A percentile compares a stretch with the other conserved stretches of the same genome.
These are phyloP conservation scores for Onychorhynchus coronatus DNA, from an alignment of 2,113 vertebrate species.

Conservation along the genomic window DNA sequence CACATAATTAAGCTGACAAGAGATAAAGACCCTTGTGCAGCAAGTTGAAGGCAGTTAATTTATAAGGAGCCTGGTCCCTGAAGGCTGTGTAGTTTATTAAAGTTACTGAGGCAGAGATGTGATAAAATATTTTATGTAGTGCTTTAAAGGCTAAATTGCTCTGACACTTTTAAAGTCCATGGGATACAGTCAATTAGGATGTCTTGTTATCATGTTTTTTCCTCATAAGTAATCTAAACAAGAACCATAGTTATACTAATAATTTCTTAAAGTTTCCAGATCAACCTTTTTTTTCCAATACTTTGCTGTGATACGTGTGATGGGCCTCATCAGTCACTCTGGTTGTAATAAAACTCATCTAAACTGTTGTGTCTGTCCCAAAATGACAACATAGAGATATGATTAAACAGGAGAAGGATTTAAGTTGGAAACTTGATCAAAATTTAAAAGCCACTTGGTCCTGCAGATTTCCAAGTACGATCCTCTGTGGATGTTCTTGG, in stretches of 20 bases:
- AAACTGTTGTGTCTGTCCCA: background rate
- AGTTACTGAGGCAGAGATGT: slow-evolving; percentile 83
- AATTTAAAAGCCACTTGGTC: background rate
- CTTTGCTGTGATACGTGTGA: background rate
- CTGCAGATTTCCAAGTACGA: background rate
- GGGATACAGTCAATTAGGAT: slow-evolving; percentile 82
- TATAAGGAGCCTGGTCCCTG: slow-evolving; percentile 84
- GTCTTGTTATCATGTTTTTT: slow-evolving; percentile 79
- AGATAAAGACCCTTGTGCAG: slow-evolving; percentile 89
- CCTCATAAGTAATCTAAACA: slow-evolving; percentile 56
- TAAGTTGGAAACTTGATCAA: background rate
- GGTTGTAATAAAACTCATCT: background rate
- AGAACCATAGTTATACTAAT: background rate
- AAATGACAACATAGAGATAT: background rate
- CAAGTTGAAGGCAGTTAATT: slow-evolving; percentile 87
- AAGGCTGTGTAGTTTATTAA: slow-evolving; percentile 93
- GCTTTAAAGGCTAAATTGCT: slow-evolving; percentile 81
- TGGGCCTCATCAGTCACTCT: background rate
- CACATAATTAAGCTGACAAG: slow-evolving; percentile 93
- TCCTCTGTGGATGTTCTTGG: background rate
- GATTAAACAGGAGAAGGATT: background rate
- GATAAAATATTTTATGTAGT: slow-evolving; percentile 91
- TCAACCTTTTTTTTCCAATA: background rate
- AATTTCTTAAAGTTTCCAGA: background rate
- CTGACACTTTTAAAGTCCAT: slow-evolving; percentile 77